These are phyloP conservation scores for Torymus texanus DNA, from an alignment of 2,888 invertebrate species.

Conservation along the genomic window DNA sequence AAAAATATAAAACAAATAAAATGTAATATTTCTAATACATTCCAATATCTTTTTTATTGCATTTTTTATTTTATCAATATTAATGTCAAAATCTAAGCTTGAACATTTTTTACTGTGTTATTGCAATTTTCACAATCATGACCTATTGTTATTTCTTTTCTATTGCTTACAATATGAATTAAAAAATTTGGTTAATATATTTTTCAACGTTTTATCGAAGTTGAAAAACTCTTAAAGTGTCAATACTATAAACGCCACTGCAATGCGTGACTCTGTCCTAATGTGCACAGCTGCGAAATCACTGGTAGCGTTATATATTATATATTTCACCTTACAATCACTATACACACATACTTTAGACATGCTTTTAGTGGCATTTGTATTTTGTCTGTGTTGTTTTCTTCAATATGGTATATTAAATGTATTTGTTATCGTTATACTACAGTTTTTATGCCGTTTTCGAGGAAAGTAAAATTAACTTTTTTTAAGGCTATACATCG, in stretches of 20 bases:
- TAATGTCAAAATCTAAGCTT: too few relatives aligned
- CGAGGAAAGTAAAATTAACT: conserved; percentile 38
- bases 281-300: conserved; percentile 70
- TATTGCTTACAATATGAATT: not conserved
- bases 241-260: conserved; percentile 43
- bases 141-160: conserved; percentile 9
- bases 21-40: not conserved
- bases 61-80: not conserved
- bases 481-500: conserved; percentile 53
- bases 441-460: conserved; percentile 12
- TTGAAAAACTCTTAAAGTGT: conserved; percentile 20
- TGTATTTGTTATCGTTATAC: conserved; percentile 43
- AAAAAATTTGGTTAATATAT: not conserved
- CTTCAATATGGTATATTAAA: conserved; percentile 41
- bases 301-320: conserved; percentile 61
- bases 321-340: conserved; percentile 63
- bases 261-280: conserved; percentile 51
- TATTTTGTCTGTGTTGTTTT: conserved; percentile 67
- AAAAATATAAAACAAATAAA: not conserved
- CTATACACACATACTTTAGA: conserved; percentile 68
- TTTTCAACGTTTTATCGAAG: conserved; percentile 46
- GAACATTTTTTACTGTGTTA: conserved; percentile 1
- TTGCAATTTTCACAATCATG: conserved; percentile 7
- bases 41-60: not conserved
- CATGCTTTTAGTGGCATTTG: conserved; percentile 74